Evolutionary conservation across 2,888 invertebrate genomes (phyloP), one percentile per base, ranked within the genome.

Genomic region (Cybosia mesomella): DNA sequence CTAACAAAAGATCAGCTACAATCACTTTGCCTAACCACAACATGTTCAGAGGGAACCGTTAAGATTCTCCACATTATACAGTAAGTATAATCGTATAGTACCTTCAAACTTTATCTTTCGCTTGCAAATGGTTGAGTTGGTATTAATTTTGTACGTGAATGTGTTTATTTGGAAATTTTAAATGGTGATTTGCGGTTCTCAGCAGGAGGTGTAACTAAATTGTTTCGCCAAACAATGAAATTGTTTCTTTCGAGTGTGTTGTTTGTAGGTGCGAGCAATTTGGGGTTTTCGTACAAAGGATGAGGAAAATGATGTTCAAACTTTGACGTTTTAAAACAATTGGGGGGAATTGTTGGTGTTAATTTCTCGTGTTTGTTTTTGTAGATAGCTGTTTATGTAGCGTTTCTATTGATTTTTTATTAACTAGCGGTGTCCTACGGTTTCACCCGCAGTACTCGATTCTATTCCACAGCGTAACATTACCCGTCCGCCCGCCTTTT

Each of bases 1-100:
- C 15, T 15, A 21, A 34, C 62, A 21, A 62, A 22, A 34, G 0
- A 22, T 54, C 22, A 34, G 34, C 63, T 9, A 53, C 58, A 39
- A 54, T 36, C 28, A 54, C 0, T 65, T 34, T 57, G 59, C 57
- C 21, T 43, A 39, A 10, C 15, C 18, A 36, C n/a, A 58, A 36
- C 24, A 13, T 3, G 28, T 21, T 57, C 62, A 64, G 21, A 43
- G 10, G 24, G 11, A 63, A 59, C 55, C 28, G 63, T 67, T 34
- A 73, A 79, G 82, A 36, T 84, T 84, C 87, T 87, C 83, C 83
- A 80, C 85, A 86, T 89, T 87, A 83, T 81, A 86, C 87, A 86
- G 87, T 86, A 81, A 88, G 85, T 84, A 84, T 88, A 89, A 91
- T 91, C 88, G 21, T 34, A 54, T 28, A 83, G 85, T 69, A 77